Percentiles rank a stretch among this genome's conserved stretches.
Evolutionary conservation across 1,140 invertebrate genomes (phyloP).

Genomic region (Cataglyphis hispanica): DNA sequence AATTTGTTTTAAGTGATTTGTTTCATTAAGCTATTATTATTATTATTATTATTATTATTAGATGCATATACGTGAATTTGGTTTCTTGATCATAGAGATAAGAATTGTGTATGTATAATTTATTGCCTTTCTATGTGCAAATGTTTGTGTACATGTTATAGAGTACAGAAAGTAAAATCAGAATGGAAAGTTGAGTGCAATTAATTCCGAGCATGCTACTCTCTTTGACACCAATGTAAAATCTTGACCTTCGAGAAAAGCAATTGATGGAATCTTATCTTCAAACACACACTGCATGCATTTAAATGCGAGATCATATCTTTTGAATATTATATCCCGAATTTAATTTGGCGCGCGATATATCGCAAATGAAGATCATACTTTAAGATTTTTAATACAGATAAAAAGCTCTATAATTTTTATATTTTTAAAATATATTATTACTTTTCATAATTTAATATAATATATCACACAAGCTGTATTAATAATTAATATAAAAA

Average conservation of each 20-base stretch:
- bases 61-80: background rate
- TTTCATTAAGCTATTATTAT: constrained; percentile 2
- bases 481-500: background rate
- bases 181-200: constrained; percentile 72
- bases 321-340: constrained; percentile 7
- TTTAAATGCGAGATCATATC: background rate
- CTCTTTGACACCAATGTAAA: constrained; percentile 62
- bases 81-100: constrained; percentile 6
- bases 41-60: constrained; percentile 31
- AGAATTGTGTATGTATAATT: constrained; percentile 36
- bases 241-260: constrained; percentile 38
- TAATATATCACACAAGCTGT: background rate
- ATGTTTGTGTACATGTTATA: constrained; percentile 13
- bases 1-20: background rate
- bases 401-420: no score
- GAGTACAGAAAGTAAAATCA: constrained; percentile 71
- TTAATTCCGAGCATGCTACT: constrained; percentile 62
- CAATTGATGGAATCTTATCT: background rate
- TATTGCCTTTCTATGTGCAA: background rate
- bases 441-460: background rate
- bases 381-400: background rate
- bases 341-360: constrained; percentile 12
- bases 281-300: background rate
- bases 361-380: background rate
- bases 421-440: no score